phyloP scores from a whole-genome alignment of 92 coral and sea anemone species.

The Desmophyllum pertusum region DNA sequence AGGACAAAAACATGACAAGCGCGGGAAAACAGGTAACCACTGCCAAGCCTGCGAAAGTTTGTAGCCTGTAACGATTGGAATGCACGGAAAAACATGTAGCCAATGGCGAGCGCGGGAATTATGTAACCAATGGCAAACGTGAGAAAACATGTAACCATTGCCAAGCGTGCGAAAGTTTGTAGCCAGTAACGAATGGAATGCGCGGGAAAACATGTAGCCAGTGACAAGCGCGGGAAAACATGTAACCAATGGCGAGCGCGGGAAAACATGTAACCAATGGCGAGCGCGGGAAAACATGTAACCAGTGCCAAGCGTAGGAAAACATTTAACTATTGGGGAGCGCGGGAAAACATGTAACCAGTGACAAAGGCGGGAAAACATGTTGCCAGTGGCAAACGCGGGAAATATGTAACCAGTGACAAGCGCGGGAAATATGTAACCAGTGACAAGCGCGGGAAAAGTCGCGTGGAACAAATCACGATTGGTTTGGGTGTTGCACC shows the following conservation, averaged over 20 bases:
- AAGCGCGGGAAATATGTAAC: neutral
- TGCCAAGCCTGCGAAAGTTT: too few species aligned
- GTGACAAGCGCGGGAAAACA: neutral
- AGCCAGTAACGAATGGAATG: neutral
- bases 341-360: too few species aligned
- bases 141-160: too few species aligned
- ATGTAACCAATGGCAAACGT: too few species aligned
- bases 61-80: neutral
- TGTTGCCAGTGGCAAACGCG: too few species aligned
- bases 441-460: neutral
- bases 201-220: neutral
- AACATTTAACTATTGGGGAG: too few species aligned
- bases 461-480: neutral
- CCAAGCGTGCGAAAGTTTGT: neutral
- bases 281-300: neutral
- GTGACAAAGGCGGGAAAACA: too few species aligned
- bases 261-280: neutral
- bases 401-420: neutral
- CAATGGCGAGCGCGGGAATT: neutral
- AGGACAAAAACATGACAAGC: too few species aligned
- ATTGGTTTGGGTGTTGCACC: neutral
- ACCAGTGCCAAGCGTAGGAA: too few species aligned
- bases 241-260: neutral
- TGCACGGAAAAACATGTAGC: neutral
- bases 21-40: too few species aligned